phyloP scores from a whole-genome alignment of 2,888 invertebrate genomes.

The Agonum fuliginosum region DNA sequence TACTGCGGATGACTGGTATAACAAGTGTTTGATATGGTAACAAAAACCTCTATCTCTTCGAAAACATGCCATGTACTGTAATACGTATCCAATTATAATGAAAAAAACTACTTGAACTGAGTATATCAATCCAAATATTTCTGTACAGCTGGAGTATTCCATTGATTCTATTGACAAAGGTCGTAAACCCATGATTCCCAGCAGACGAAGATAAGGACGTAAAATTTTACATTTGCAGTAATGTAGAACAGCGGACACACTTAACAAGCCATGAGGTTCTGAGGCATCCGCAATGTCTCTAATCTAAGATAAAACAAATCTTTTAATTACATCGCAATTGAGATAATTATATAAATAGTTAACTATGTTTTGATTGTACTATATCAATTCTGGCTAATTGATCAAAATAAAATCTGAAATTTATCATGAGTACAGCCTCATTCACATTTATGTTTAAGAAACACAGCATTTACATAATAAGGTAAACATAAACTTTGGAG shows the following conservation, averaged over 20 bases:
- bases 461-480: too few relatives aligned
- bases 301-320: slow-evolving; percentile 73
- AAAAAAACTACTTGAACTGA: slow-evolving; percentile 80
- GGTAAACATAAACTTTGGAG: too few relatives aligned
- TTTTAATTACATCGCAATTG: background rate
- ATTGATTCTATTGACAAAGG: slow-evolving; percentile 80
- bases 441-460: too few relatives aligned
- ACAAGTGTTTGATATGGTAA: slow-evolving; percentile 72
- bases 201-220: slow-evolving; percentile 83
- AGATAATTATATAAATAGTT: background rate
- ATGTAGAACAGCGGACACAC: slow-evolving; percentile 85
- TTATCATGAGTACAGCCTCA: too few relatives aligned
- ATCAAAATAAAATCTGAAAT: too few relatives aligned
- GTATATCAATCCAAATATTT: slow-evolving; percentile 81
- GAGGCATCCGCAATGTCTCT: slow-evolving; percentile 83
- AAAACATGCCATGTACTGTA: slow-evolving; percentile 87
- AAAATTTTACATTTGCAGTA: slow-evolving; percentile 90
- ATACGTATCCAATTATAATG: slow-evolving; percentile 82
- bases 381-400: too few relatives aligned
- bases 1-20: slow-evolving; percentile 62
- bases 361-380: too few relatives aligned
- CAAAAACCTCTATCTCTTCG: slow-evolving; percentile 84
- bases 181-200: slow-evolving; percentile 85
- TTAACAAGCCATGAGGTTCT: slow-evolving; percentile 74
- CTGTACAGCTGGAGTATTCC: slow-evolving; percentile 77